Evolutionary conservation across 2,797 vertebrate genomes (phyloP), one percentile per base, ranked within the genome.

Genomic region (Echiichthys vipera): DNA sequence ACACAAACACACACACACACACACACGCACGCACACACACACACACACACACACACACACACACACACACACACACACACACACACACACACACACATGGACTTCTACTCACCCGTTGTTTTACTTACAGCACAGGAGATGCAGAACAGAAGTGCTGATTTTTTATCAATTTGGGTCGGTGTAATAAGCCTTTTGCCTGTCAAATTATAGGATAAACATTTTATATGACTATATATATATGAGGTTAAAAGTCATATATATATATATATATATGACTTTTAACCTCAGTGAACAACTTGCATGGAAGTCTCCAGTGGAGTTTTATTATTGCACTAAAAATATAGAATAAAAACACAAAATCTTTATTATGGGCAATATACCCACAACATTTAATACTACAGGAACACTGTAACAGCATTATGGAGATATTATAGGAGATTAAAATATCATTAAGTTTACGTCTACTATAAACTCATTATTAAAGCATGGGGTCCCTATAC

Each of bases 1-100:
- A 4, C 59, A 63, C 65, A 74, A 57, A 78, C 70, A 67, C 42
- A 72, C 74, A 55, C 45, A 58, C 45, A 43, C 40, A 72, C 71
- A 47, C 36, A 55, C 39, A 42, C 34, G 72, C 76, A 54, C 43
- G 51, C 39, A 42, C 34, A 54, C 46, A 75, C 63, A 59, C 14
- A 22, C 54, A 67, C 71, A 71, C 11, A 17, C 58, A 66, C 66
- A 63, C 12, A 15, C 42, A 72, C 74, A 55, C 45, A 58, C 45
- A 43, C 40, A 72, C 71, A 47, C 36, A 55, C 39, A 42, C 34
- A 76, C 76, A 54, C 43, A 54, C 39, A 42, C 34, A 54, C 46
- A 75, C 63, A 59, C 14, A 22, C 54, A 67, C 71, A 71, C 11
- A 17, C 58, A 66, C 66, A 63, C 12, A 20, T 53, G 58, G 63